A percentile compares a stretch with the other conserved stretches of the same genome.
These are phyloP conservation scores for Poeciliopsis occidentalis DNA, from an alignment of 2,113 vertebrate genomes.

Conservation along the genomic window DNA sequence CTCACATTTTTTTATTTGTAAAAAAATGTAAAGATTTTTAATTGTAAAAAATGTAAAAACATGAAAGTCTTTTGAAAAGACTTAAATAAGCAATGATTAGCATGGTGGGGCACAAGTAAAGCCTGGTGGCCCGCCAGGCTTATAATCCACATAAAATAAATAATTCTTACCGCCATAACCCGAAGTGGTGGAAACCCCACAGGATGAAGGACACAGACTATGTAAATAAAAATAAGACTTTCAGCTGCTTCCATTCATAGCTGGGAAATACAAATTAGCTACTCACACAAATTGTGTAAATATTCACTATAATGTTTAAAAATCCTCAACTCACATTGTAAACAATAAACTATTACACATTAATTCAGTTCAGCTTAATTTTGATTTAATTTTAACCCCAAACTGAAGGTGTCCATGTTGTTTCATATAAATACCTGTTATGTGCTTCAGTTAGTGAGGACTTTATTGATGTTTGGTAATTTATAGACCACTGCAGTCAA, in stretches of 20 bases:
- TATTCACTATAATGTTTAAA: too few relatives aligned
- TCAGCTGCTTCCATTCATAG: not conserved
- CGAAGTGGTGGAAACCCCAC: not conserved
- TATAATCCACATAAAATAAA: too few relatives aligned
- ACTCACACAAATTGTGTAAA: not conserved
- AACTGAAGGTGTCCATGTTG: not conserved
- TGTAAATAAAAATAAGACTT: too few relatives aligned
- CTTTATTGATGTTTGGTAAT: constrained; percentile 37
- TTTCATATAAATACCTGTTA: not conserved
- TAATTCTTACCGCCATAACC: not conserved
- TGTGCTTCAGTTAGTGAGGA: constrained; percentile 22
- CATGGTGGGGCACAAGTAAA: too few relatives aligned
- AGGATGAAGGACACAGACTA: not conserved
- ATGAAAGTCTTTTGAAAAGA: too few relatives aligned
- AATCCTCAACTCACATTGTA: not conserved
- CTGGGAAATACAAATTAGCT: not conserved
- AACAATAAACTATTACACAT: not conserved
- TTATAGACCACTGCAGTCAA: constrained; percentile 41
- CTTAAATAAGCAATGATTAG: too few relatives aligned
- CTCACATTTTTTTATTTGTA: too few relatives aligned
- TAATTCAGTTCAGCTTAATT: not conserved
- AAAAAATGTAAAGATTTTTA: too few relatives aligned
- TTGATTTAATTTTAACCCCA: not conserved
- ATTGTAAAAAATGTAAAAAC: too few relatives aligned
- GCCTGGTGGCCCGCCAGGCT: too few relatives aligned